Conservation (phyloP, 2,113 vertebrate species). For the Tychaedon coryphoeus region DNA sequence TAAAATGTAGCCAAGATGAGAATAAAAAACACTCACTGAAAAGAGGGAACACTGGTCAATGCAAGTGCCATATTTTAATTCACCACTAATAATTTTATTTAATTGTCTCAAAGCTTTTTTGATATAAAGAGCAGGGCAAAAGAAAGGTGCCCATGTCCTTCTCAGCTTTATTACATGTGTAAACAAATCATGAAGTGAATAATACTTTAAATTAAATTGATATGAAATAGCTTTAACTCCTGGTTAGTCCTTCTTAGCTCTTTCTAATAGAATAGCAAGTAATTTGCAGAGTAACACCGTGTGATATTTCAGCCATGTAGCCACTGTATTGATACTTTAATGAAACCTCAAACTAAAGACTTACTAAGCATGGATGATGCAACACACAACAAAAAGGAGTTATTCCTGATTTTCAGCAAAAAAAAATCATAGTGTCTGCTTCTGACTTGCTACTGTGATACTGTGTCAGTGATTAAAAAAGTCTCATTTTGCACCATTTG, state of each 20-base stretch:
- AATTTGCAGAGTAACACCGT: background rate
- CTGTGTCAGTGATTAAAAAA: background rate
- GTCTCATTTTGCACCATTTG: background rate
- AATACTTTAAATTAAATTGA: background rate
- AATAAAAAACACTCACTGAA: background rate
- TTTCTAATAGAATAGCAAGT: background rate
- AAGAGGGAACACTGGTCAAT: background rate
- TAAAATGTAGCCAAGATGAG: background rate
- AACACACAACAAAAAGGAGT: background rate
- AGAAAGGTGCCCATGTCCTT: background rate
- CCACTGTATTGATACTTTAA: background rate
- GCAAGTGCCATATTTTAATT: background rate
- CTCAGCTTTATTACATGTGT: background rate
- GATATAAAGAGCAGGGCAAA: background rate
- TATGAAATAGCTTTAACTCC: background rate
- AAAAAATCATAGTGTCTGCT: background rate
- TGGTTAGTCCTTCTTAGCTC: background rate
- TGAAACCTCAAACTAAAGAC: background rate
- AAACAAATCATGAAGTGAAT: background rate
- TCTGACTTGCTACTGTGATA: background rate
- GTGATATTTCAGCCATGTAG: background rate
- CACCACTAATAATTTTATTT: background rate
- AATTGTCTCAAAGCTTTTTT: background rate
- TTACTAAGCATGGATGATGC: background rate
- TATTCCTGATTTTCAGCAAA: background rate